Base-by-base conservation (phyloP, 2,113 vertebrate genomes). In the Syngnathoides biaculeatus region DNA sequence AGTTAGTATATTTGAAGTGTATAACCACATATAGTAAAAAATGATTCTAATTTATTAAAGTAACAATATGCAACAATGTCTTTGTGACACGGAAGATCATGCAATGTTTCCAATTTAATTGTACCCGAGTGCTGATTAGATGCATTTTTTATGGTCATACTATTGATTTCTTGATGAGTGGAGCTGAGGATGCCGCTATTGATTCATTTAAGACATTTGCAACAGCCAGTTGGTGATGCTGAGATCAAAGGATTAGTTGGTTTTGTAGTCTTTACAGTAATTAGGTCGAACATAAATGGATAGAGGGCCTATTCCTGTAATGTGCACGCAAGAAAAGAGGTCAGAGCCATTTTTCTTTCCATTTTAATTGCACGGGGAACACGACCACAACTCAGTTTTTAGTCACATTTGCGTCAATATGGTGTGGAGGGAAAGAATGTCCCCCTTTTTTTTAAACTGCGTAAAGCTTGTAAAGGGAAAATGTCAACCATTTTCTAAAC, bases 161-260 rank as follows among this genome's bases (percentile, higher is more conserved):
- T 24, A n/a, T 38, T 38, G 17, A 59, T 59, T 9, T 20, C 8
- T 59, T n/a, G 35, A 40, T 22, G 4, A 22, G 58, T 15, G 30
- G 58, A 40, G 12, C 40, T 60, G 35, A 22, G 1, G 10, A 20
- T 12, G 27, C 26, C 19, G 15, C 20, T n/a, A 20, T 60, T n/a
- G 58, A 11, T 38, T 40, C 9, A 60, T 40, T 39, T 12, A 60
- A 61, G 59, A 11, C 38, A 17, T 61, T 61, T 42, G 67, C 47
- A 68, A 75, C 68, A 70, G 72, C 74, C 60, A 39, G 67, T 79
- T 74, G 67, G 84, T 59, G 68, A 67, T 53, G 67, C 67, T 66
- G 71, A 79, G 79, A 81, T 90, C 80, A 86, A 83, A 79, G 83
- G 83, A 85, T 87, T 88, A 88, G 73, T n/a, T 13, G 55, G 26